phyloP scores from a whole-genome alignment of 1,140 invertebrate genomes.

The Trigoniulus corallinus region DNA sequence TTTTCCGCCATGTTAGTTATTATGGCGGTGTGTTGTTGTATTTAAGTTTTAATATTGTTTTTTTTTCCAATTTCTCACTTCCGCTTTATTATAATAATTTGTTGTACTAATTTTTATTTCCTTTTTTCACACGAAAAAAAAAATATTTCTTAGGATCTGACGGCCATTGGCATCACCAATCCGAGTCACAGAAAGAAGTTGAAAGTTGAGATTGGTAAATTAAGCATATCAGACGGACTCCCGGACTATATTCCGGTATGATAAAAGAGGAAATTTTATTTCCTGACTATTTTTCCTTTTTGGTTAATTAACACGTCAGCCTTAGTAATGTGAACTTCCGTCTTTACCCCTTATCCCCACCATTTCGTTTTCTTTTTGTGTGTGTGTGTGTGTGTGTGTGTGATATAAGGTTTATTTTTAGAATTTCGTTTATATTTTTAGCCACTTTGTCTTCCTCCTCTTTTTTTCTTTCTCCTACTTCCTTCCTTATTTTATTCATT shows the following conservation, averaged over 20 bases:
- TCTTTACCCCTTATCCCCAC: too few relatives aligned
- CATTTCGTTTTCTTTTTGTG: too few relatives aligned
- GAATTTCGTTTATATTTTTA: too few relatives aligned
- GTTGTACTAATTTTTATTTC: not conserved
- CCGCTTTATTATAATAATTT: not conserved
- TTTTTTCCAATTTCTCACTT: not conserved
- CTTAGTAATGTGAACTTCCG: too few relatives aligned
- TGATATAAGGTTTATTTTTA: too few relatives aligned
- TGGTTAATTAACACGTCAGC: too few relatives aligned
- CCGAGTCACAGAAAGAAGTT: conserved; percentile 89
- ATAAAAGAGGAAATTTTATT: too few relatives aligned
- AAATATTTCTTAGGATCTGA: conserved; percentile 40
- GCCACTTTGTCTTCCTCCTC: too few relatives aligned
- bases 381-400: too few relatives aligned
- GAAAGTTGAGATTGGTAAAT: conserved; percentile 86
- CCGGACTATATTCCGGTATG: conserved; percentile 80
- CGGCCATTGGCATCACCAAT: conserved; percentile 81
- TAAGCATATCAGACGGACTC: conserved; percentile 83
- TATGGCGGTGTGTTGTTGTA: not conserved
- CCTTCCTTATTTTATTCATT: too few relatives aligned
- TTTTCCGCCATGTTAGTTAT: not conserved
- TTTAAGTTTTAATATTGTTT: not conserved
- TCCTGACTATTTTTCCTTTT: too few relatives aligned
- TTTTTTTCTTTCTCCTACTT: too few relatives aligned
- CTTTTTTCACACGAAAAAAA: conserved; percentile 2